Conservation (phyloP, 2,888 invertebrate genomes). For the Acronicta leporina region DNA sequence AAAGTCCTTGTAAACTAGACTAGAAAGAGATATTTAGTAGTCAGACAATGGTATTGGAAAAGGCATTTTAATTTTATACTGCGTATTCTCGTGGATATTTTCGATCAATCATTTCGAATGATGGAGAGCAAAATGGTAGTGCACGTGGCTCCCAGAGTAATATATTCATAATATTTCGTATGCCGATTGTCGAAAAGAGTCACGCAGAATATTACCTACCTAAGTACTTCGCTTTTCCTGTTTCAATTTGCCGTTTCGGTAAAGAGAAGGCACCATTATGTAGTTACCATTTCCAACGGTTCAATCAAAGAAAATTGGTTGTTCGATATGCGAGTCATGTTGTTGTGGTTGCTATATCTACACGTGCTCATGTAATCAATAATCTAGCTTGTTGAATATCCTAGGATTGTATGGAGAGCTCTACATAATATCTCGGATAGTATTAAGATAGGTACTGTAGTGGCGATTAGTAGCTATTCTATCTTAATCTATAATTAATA, state of each 20-base stretch:
- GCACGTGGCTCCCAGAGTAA: constrained; percentile 27
- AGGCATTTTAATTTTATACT: constrained; percentile 12
- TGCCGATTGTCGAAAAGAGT: constrained; percentile 38
- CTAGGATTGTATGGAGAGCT: neutral
- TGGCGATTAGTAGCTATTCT: too few species aligned
- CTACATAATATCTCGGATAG: neutral
- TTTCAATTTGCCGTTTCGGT: constrained; percentile 11
- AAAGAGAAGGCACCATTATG: constrained; percentile 5
- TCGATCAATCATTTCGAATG: constrained; percentile 23
- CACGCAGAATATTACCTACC: constrained; percentile 47
- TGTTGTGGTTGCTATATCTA: neutral
- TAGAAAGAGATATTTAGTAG: neutral
- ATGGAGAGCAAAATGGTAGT: constrained; percentile 14
- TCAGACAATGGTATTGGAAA: constrained; percentile 1
- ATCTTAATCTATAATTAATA: too few species aligned
- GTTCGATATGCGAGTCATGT: constrained; percentile 12
- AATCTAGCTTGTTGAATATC: constrained; percentile 9
- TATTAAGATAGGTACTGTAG: neutral
- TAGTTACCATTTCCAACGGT: constrained; percentile 17
- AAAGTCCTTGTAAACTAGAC: neutral
- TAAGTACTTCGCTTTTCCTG: constrained; percentile 25
- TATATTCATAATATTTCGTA: constrained; percentile 27
- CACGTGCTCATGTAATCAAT: constrained; percentile 25
- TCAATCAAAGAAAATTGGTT: constrained; percentile 16
- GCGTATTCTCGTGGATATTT: neutral